Base-by-base conservation (phyloP, 2,888 invertebrate genomes). In the Tricholauxania praeusta region DNA sequence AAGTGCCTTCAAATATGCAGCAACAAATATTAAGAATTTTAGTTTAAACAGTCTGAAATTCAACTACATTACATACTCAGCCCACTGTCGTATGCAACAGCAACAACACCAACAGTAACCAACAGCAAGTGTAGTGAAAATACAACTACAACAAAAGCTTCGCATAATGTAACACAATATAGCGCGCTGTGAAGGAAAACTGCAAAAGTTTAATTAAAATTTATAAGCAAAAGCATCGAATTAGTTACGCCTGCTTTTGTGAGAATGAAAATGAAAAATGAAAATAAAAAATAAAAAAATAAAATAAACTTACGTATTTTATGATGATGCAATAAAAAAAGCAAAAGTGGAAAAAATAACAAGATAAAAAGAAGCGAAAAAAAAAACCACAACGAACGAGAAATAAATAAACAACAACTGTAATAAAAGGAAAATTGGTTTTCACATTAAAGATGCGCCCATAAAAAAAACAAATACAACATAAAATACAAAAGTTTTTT, bases 131-230 rank as follows among this genome's bases (percentile, higher is more conserved):
- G 28, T 28, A 28, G 28, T 28, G 28, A 4, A 28, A 28, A 28
- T 28, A 28, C 28, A 28, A 28, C 28, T 28, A 28, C 28, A 28
- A 28, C 28, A 28, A 28, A 28, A 28, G 28, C 28, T 28, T 28
- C 28, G 28, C 28, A 28, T 28, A 28, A 39, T 39, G n/a, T n/a
- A 22, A 12, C 3, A n/a, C 5, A 15, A n/a, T n/a, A 53, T 17
- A 22, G 55, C 55, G n/a, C 55, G 22, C 12, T 55, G 55, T 2
- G 12, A 63, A 47, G 39, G 32, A 64, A 64, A 64, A 51, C 19
- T 63, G 28, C 28, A 48, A 63, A 63, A 64, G 64, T 64, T 64
- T 64, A 64, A 64, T 64, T 64, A 64, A 64, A 64, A 64, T 64
- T 64, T 64, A 64, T 51, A 64, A 64, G 64, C 51, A 49, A 49